These are phyloP conservation scores for Dicrostonyx torquatus DNA, from an alignment of 2,797 vertebrate genomes.

Conservation along the genomic window DNA sequence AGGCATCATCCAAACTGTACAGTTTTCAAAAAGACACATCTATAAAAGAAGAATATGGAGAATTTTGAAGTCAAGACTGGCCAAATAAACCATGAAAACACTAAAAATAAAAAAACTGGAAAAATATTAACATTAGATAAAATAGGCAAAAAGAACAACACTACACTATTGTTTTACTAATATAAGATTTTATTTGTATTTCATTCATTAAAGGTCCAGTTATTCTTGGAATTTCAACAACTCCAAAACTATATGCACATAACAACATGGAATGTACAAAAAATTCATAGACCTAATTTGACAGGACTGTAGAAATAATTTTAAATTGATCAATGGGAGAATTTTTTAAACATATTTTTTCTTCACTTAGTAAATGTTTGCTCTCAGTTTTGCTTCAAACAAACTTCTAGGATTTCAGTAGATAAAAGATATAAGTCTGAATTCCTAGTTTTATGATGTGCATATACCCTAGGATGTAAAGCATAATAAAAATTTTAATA, in stretches of 20 bases:
- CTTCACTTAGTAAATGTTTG: background rate
- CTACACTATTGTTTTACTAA: background rate
- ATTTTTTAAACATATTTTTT: background rate
- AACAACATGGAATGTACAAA: background rate
- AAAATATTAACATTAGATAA: background rate
- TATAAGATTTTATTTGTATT: slow-evolving; percentile 12
- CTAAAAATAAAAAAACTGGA: background rate
- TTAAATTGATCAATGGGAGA: background rate
- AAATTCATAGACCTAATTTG: background rate
- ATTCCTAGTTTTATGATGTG: background rate
- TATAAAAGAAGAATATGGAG: background rate
- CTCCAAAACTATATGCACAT: background rate
- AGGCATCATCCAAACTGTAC: background rate
- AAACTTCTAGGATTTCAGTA: slow-evolving; percentile 6
- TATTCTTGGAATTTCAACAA: background rate
- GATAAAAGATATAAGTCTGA: background rate
- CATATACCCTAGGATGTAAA: background rate
- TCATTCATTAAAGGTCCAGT: background rate
- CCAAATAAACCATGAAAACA: background rate
- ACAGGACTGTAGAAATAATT: background rate
- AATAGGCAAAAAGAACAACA: background rate
- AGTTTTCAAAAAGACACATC: slow-evolving; percentile 13
- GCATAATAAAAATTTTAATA: background rate
- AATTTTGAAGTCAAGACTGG: background rate
- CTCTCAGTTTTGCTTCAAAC: background rate